Conservation (phyloP, 1,140 invertebrate species). For the Bombus impatiens region DNA sequence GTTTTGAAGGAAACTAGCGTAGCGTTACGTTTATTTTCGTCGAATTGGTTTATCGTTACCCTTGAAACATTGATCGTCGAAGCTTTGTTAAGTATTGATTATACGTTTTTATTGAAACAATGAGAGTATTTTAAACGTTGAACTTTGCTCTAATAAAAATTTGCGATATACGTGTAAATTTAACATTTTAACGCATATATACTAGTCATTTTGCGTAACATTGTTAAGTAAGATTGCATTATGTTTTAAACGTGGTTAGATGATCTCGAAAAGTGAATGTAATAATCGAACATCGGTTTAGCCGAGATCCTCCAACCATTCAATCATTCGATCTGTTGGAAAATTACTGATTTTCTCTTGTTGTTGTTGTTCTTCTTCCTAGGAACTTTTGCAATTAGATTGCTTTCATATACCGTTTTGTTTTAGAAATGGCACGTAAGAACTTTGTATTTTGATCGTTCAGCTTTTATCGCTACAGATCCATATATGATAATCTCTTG, state of each 20-base stretch:
- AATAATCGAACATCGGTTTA: neutral
- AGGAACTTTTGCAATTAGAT: neutral
- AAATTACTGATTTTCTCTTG: no score
- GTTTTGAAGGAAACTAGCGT: neutral
- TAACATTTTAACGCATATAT: neutral
- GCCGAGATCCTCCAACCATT: neutral
- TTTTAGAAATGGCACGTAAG: neutral
- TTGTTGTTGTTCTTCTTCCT: neutral
- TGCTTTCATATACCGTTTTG: no score
- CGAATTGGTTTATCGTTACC: neutral
- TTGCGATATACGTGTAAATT: neutral
- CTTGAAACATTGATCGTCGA: neutral
- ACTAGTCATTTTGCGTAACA: no score
- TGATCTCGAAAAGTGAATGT: neutral
- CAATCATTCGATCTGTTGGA: neutral
- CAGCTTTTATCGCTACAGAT: neutral
- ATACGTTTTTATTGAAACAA: neutral
- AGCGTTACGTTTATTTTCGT: neutral
- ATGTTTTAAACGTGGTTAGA: neutral
- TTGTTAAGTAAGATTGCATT: neutral
- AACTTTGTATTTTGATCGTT: neutral
- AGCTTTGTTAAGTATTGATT: neutral
- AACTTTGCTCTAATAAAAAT: constrained; percentile 34
- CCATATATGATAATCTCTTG: neutral
- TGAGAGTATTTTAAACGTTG: constrained; percentile 31